These are phyloP conservation scores for Dissostichus mawsoni DNA, from an alignment of 2,113 vertebrate species.

Conservation along the genomic window DNA sequence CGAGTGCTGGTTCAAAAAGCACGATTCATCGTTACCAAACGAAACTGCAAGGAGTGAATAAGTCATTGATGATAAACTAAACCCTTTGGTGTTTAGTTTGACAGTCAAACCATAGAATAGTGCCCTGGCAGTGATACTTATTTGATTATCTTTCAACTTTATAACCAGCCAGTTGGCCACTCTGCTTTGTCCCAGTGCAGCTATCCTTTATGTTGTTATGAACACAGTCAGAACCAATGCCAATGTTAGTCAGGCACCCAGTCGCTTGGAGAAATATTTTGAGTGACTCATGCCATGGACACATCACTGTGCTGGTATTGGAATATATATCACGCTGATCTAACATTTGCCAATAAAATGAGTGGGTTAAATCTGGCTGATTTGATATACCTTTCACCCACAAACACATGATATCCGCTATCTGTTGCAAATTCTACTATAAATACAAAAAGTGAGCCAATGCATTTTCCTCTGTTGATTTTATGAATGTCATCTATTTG, in stretches of 20 bases:
- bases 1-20: slow-evolving; percentile 3
- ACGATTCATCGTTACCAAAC: slow-evolving; percentile 33
- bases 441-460: neutral
- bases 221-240: slow-evolving; percentile 7
- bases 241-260: neutral
- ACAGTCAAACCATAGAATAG: slow-evolving; percentile 13
- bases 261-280: neutral
- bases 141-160: slow-evolving; percentile 13
- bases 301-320: neutral
- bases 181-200: neutral
- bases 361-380: neutral
- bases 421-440: neutral
- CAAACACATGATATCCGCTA: neutral
- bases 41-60: slow-evolving; percentile 16
- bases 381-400: neutral
- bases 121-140: neutral
- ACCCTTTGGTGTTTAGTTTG: slow-evolving; percentile 3
- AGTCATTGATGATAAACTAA: slow-evolving; percentile 29
- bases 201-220: slow-evolving; percentile 18
- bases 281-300: neutral
- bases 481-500: neutral
- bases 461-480: neutral
- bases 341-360: neutral
- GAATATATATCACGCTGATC: neutral
- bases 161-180: slow-evolving; percentile 22